These are phyloP conservation scores for Lamprotornis superbus DNA, from an alignment of 2,113 vertebrate species.

Conservation along the genomic window DNA sequence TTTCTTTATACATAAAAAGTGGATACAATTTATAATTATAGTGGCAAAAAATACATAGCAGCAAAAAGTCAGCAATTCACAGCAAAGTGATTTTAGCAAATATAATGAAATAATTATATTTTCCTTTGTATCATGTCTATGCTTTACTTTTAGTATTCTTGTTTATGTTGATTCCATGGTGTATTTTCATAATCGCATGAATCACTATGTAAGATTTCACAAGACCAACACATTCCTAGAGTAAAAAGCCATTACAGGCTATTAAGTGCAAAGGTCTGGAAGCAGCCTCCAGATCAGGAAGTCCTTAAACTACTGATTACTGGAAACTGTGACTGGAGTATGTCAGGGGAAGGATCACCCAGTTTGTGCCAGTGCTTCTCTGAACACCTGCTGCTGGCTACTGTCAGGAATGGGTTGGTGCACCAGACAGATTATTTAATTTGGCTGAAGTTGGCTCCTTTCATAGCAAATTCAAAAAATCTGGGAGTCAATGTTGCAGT, in stretches of 20 bases:
- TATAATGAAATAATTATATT: too few relatives aligned
- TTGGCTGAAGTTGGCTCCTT: background rate
- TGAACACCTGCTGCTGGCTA: background rate
- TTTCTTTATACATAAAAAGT: too few relatives aligned
- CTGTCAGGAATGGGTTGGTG: background rate
- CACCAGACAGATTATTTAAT: background rate
- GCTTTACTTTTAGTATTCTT: too few relatives aligned
- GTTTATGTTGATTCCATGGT: too few relatives aligned
- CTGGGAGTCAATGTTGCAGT: background rate
- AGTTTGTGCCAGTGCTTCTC: background rate
- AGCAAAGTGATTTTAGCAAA: too few relatives aligned
- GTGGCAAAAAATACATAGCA: too few relatives aligned
- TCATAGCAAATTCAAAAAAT: background rate
- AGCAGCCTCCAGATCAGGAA: constrained; percentile 35
- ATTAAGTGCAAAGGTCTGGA: constrained; percentile 43
- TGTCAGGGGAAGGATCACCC: background rate
- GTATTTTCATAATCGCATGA: too few relatives aligned
- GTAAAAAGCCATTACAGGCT: constrained; percentile 27
- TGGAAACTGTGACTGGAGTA: constrained; percentile 33
- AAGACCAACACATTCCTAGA: constrained; percentile 48
- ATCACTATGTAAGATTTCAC: too few relatives aligned
- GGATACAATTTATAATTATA: too few relatives aligned
- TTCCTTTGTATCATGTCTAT: too few relatives aligned
- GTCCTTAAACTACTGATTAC: constrained; percentile 45
- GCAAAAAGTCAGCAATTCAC: too few relatives aligned